phyloP scores from a whole-genome alignment of 2,888 invertebrate species.

The Troilus luridus region DNA sequence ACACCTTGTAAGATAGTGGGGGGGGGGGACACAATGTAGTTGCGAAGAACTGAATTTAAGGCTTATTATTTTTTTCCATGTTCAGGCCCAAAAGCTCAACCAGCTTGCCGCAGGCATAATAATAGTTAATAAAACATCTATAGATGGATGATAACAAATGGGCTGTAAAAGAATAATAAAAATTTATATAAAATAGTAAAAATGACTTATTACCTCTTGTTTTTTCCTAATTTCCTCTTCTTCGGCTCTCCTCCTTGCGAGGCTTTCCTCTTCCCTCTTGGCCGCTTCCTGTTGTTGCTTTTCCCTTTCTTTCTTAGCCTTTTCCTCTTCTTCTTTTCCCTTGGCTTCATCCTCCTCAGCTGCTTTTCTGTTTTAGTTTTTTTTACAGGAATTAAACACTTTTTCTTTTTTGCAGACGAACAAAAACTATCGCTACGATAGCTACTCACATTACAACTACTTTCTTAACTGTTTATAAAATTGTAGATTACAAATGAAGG shows the following conservation, averaged over 20 bases:
- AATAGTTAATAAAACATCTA: background rate
- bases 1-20: too few relatives aligned
- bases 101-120: too few relatives aligned
- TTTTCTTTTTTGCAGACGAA: background rate
- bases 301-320: conserved; percentile 72
- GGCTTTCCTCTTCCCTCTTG: conserved; percentile 70
- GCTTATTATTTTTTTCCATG: too few relatives aligned
- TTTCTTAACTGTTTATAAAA: background rate
- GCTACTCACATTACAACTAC: background rate
- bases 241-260: conserved; percentile 65
- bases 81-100: too few relatives aligned
- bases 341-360: conserved; percentile 71
- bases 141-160: background rate
- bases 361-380: conserved; percentile 61
- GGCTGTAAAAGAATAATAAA: background rate
- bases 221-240: conserved; percentile 65
- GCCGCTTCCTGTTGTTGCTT: conserved; percentile 71
- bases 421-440: conserved; percentile 12
- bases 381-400: conserved; percentile 60
- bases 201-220: conserved; percentile 63
- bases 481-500: background rate
- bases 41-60: too few relatives aligned
- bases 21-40: too few relatives aligned
- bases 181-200: background rate
- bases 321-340: conserved; percentile 72